A percentile compares a stretch with the other conserved stretches of the same genome.
Evolutionary conservation across 2,797 vertebrate species (phyloP).

Genomic region (Phataginus tetradactyla): DNA sequence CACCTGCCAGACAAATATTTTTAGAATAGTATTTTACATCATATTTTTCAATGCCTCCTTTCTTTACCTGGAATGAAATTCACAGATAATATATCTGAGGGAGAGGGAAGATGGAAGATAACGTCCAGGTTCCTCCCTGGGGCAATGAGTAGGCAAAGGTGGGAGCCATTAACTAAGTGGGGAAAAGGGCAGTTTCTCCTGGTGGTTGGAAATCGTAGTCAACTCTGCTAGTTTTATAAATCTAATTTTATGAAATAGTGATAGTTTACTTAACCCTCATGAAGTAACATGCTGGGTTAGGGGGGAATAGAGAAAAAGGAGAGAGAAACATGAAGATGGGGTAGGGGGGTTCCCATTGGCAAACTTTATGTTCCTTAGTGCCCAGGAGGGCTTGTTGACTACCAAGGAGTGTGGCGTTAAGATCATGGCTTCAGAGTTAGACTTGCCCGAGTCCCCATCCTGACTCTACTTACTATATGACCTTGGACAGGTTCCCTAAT

Average conservation of each 20-base stretch:
- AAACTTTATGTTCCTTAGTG: not conserved
- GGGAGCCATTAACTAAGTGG: not conserved
- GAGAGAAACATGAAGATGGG: not conserved
- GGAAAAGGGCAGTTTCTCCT: not conserved
- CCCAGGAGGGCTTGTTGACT: not conserved
- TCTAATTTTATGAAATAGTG: conserved; percentile 20
- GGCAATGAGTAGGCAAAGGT: not conserved
- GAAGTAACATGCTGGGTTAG: not conserved
- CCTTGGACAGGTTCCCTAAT: not conserved
- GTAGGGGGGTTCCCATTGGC: not conserved
- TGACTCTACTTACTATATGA: not conserved
- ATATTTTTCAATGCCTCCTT: not conserved
- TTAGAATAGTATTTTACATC: not conserved
- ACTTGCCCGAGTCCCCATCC: not conserved
- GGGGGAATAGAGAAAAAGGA: not conserved
- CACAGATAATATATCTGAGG: not conserved
- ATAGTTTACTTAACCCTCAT: not conserved
- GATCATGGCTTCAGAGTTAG: not conserved
- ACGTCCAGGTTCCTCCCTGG: not conserved
- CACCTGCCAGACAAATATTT: not conserved
- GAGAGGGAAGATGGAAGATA: not conserved
- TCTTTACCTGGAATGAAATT: conserved; percentile 14
- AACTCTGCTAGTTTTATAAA: not conserved
- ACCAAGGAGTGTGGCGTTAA: not conserved
- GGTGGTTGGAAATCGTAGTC: not conserved